Conservation (phyloP, 2,888 invertebrate genomes). For the Blastobasis lacticolella region DNA sequence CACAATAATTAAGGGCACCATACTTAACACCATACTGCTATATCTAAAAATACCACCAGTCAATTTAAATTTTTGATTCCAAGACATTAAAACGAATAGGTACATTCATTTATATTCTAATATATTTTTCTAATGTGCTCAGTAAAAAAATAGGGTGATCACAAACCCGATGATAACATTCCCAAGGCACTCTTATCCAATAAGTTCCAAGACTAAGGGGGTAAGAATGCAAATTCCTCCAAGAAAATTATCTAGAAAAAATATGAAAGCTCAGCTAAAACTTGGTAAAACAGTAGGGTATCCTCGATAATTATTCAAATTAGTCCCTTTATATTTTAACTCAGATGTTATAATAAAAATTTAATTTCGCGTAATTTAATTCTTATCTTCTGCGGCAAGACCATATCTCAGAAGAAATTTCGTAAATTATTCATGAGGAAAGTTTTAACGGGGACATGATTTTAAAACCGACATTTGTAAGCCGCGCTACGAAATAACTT, state of each 20-base stretch:
- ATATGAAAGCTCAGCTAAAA: conserved; percentile 34
- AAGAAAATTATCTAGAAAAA: conserved; percentile 9
- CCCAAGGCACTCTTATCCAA: no score
- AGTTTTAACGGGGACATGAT: conserved; percentile 70
- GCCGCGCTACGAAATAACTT: conserved; percentile 48
- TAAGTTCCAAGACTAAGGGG: no score
- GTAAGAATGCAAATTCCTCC: not conserved
- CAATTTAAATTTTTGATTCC: no score
- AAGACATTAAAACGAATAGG: no score
- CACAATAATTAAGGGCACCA: no score
- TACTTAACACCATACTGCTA: no score
- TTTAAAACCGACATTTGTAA: conserved; percentile 71
- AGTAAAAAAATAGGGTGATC: no score
- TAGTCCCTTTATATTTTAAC: conserved; percentile 57
- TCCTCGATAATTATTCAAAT: conserved; percentile 61
- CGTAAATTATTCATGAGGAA: conserved; percentile 72
- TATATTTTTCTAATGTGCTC: no score
- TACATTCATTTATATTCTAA: no score
- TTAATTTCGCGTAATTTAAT: conserved; percentile 66
- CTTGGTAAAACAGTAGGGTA: conserved; percentile 25
- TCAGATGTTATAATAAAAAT: conserved; percentile 60
- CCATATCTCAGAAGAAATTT: conserved; percentile 69
- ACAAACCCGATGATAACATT: no score
- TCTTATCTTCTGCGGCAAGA: conserved; percentile 66
- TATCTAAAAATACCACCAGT: no score